A percentile compares a stretch with the other conserved stretches of the same genome.
Conservation (phyloP, 2,797 vertebrate species). For the Arrhamphus sclerolepis region DNA sequence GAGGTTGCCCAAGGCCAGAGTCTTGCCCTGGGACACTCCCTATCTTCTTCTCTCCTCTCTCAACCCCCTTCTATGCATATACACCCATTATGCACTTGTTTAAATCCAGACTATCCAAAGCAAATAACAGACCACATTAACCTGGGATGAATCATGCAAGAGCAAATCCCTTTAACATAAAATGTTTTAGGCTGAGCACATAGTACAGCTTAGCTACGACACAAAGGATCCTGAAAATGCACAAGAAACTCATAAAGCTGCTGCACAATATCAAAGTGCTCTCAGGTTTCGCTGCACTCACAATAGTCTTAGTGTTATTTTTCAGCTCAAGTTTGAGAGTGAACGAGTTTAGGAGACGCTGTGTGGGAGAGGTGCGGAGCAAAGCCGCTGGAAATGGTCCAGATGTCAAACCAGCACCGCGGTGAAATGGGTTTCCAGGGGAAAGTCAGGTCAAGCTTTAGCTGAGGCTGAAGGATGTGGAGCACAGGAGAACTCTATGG, state of each 20-base stretch:
- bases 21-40: slow-evolving; percentile 71
- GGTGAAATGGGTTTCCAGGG: slow-evolving; percentile 56
- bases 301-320: slow-evolving; percentile 56
- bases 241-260: slow-evolving; percentile 24
- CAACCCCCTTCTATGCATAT: slow-evolving; percentile 15
- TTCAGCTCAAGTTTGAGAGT: slow-evolving; percentile 21
- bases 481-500: slow-evolving; percentile 32
- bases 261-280: slow-evolving; percentile 41
- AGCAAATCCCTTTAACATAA: background rate
- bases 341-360: slow-evolving; percentile 35
- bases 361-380: slow-evolving; percentile 55
- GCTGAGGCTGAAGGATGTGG: slow-evolving; percentile 28
- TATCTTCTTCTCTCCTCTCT: slow-evolving; percentile 37
- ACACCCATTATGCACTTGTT: background rate
- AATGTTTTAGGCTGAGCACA: background rate
- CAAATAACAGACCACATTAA: slow-evolving; percentile 7
- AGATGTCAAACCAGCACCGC: slow-evolving; percentile 60
- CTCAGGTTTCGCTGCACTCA: slow-evolving; percentile 40
- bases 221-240: slow-evolving; percentile 16
- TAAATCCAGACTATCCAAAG: slow-evolving; percentile 18
- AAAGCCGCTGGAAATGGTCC: slow-evolving; percentile 51
- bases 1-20: slow-evolving; percentile 66
- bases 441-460: slow-evolving; percentile 67
- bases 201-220: too few relatives aligned
- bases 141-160: slow-evolving; percentile 9